Conservation (phyloP, 1,140 invertebrate species). For the Nylanderia fulva region DNA sequence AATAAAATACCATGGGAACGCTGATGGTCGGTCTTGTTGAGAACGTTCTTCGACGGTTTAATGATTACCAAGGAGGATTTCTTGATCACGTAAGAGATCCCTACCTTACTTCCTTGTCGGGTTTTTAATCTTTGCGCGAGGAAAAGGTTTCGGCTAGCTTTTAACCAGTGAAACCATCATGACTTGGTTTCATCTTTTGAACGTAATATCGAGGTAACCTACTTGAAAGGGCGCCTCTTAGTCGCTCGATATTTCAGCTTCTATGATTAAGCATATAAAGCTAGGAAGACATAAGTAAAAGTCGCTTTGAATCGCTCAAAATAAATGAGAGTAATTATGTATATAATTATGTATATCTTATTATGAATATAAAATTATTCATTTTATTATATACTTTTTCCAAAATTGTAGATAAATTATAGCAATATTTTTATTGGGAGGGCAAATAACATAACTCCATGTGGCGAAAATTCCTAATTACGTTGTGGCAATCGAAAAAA, state of each 20-base stretch:
- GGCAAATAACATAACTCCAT: neutral
- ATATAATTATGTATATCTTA: neutral
- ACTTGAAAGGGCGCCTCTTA: neutral
- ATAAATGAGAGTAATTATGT: neutral
- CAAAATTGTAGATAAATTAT: neutral
- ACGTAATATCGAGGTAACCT: conserved; percentile 17
- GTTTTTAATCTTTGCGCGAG: conserved; percentile 37
- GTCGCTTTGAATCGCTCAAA: neutral
- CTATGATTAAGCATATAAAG: neutral
- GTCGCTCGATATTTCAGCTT: neutral
- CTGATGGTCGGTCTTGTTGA: conserved; percentile 16
- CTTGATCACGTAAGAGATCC: conserved; percentile 28
- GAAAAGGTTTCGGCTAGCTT: neutral
- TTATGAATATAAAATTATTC: neutral
- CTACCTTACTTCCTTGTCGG: neutral
- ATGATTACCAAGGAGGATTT: conserved; percentile 37
- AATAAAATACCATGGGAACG: conserved; percentile 68
- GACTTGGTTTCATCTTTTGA: conserved; percentile 24
- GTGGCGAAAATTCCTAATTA: neutral
- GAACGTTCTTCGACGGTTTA: conserved; percentile 38
- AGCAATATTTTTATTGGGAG: neutral
- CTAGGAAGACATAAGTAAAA: neutral
- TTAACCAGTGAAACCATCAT: neutral
- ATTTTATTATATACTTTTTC: neutral
- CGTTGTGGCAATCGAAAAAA: conserved; percentile 12